These are phyloP conservation scores for Oscheius sp. DNA, from an alignment of 2,888 invertebrate genomes.

Conservation along the genomic window DNA sequence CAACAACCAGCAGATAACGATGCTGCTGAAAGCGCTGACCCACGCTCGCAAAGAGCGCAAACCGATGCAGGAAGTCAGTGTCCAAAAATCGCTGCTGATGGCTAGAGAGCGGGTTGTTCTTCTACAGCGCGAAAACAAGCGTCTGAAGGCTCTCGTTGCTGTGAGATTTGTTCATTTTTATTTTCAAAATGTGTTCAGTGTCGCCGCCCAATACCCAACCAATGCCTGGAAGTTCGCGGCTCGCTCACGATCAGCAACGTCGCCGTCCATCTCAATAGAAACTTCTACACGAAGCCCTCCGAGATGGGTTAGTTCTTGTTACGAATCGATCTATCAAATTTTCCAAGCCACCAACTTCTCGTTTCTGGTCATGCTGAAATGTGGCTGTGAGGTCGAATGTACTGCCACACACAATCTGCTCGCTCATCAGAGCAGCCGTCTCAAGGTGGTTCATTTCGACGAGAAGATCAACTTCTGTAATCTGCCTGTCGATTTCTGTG, in stretches of 20 bases:
- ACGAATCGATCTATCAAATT: background rate
- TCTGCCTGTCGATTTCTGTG: constrained; percentile 57
- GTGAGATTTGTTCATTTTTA: constrained; percentile 19
- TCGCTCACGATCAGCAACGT: constrained; percentile 53
- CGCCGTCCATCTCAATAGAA: constrained; percentile 49
- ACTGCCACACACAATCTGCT: constrained; percentile 58
- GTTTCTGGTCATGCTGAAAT: constrained; percentile 58
- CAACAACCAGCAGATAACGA: constrained; percentile 49
- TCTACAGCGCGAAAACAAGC: constrained; percentile 47
- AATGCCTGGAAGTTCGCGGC: constrained; percentile 50
- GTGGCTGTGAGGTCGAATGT: constrained; percentile 58
- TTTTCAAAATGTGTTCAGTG: constrained; percentile 15
- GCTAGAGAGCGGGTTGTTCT: constrained; percentile 49
- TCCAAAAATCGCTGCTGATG: constrained; percentile 49
- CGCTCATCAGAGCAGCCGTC: constrained; percentile 48
- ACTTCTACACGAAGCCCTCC: constrained; percentile 49
- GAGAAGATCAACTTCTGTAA: constrained; percentile 57
- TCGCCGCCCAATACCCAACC: constrained; percentile 52
- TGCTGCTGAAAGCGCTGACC: constrained; percentile 45
- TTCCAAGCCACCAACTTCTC: constrained; percentile 50
- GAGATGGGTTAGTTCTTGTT: constrained; percentile 19
- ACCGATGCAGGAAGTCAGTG: constrained; percentile 48
- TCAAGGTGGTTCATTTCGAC: constrained; percentile 46
- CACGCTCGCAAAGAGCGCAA: constrained; percentile 47
- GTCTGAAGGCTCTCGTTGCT: constrained; percentile 47